Conservation (phyloP, 2,797 vertebrate species). For the Loriculus beryllinus region DNA sequence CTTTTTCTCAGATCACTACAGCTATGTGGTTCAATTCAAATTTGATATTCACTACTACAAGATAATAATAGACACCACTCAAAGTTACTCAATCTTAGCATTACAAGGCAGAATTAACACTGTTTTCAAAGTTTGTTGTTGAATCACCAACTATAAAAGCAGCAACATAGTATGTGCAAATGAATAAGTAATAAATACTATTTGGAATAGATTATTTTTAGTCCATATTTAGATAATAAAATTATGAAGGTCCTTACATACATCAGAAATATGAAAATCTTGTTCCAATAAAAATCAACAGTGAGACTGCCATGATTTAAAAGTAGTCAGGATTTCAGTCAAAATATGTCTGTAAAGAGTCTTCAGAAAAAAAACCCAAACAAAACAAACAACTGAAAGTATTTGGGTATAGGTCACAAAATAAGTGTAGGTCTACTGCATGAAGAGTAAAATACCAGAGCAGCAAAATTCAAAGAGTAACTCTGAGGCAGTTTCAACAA, state of each 20-base stretch:
- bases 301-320: neutral
- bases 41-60: neutral
- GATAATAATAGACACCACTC: neutral
- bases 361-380: neutral
- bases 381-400: neutral
- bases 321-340: neutral
- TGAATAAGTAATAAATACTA: neutral
- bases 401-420: neutral
- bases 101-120: neutral
- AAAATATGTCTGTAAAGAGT: neutral
- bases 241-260: neutral
- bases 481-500: neutral
- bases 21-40: neutral
- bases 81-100: neutral
- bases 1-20: neutral
- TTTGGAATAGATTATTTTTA: neutral
- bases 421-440: neutral
- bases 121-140: neutral
- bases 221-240: neutral
- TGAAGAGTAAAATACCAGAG: neutral
- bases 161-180: neutral
- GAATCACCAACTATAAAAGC: neutral
- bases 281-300: neutral
- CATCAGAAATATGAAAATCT: neutral
- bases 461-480: fast-evolving